Evolutionary conservation across 1,140 invertebrate genomes (phyloP).

Genomic region (Bactericera cockerelli): DNA sequence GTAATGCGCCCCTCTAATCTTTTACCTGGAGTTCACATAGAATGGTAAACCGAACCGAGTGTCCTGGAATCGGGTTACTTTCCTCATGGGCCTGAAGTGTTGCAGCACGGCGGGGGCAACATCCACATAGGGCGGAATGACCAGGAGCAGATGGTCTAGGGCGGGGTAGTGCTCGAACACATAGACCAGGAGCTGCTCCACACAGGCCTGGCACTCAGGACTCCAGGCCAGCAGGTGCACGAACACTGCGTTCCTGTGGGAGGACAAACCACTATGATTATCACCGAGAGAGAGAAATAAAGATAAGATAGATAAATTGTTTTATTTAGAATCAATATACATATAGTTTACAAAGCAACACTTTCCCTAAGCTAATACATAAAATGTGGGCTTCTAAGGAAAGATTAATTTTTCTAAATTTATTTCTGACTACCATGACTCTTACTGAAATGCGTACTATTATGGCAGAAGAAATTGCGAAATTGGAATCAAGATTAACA

Average conservation of each 20-base stretch:
- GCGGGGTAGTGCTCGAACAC: background rate
- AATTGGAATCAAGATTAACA: no score
- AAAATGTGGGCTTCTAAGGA: no score
- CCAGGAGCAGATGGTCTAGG: background rate
- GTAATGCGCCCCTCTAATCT: background rate
- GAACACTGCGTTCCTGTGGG: background rate
- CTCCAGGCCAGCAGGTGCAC: background rate
- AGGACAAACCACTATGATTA: no score
- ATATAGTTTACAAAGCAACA: no score
- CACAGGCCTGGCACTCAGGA: background rate
- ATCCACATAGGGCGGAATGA: background rate
- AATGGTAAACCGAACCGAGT: background rate
- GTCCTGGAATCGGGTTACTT: background rate
- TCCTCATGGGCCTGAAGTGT: background rate
- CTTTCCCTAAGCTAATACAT: no score
- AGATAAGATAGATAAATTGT: no score
- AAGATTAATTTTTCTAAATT: no score
- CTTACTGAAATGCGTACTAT: no score
- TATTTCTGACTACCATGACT: no score
- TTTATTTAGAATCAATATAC: no score
- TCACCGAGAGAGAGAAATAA: no score
- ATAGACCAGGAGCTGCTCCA: background rate
- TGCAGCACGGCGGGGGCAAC: background rate
- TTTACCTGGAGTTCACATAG: slow-evolving; percentile 1
- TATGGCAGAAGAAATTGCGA: no score